phyloP scores from a whole-genome alignment of 2,113 vertebrate genomes.

The Labeo catla region DNA sequence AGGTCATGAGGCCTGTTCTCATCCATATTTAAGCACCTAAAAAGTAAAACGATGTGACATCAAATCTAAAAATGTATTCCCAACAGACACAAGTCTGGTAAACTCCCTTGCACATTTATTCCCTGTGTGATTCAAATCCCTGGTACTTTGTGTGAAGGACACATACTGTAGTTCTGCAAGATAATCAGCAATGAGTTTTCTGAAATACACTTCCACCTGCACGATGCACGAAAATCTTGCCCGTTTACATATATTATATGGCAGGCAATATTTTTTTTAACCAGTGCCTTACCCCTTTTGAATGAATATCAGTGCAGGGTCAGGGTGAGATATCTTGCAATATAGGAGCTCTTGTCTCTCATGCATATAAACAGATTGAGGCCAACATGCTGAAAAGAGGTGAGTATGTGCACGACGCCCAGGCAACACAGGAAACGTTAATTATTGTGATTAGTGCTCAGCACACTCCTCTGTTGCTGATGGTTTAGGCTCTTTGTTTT shows the following conservation, averaged over 20 bases:
- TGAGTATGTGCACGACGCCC: conserved; percentile 51
- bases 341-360: conserved; percentile 32
- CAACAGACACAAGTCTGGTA: conserved; percentile 41
- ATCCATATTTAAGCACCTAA: conserved; percentile 35
- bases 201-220: neutral
- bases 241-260: neutral
- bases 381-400: conserved; percentile 48
- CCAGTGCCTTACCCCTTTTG: neutral
- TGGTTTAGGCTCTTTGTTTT: conserved; percentile 51
- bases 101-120: conserved; percentile 50
- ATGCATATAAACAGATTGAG: conserved; percentile 51
- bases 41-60: conserved; percentile 47
- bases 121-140: conserved; percentile 4
- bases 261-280: neutral
- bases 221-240: neutral
- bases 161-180: conserved; percentile 53
- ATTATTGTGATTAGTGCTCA: conserved; percentile 69
- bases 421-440: conserved; percentile 61
- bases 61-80: conserved; percentile 49
- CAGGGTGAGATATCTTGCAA: conserved; percentile 36
- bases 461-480: conserved; percentile 50
- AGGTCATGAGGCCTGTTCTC: conserved; percentile 55
- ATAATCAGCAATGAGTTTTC: conserved; percentile 24
- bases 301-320: conserved; percentile 46
- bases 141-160: conserved; percentile 66